These are phyloP conservation scores for Petrocephalus zakoni DNA, from an alignment of 2,113 vertebrate genomes.

Conservation along the genomic window DNA sequence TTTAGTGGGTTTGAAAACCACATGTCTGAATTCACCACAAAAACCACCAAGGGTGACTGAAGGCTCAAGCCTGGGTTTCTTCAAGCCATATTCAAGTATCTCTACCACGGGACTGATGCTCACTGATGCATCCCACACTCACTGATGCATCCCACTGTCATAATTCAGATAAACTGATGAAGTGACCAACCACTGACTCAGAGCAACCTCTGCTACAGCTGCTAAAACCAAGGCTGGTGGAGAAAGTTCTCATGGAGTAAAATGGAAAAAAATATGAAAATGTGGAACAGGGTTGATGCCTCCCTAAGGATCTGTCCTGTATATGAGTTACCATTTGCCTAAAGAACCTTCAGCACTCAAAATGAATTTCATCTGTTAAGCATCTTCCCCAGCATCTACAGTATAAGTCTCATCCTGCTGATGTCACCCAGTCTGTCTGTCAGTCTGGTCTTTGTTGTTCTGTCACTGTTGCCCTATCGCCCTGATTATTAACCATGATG, in stretches of 20 bases:
- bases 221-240: constrained; percentile 11
- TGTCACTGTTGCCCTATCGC: neutral
- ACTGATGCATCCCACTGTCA: neutral
- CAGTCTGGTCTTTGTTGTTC: neutral
- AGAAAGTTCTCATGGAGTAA: neutral
- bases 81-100: neutral
- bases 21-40: constrained; percentile 9
- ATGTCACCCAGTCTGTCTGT: neutral
- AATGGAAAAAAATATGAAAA: constrained; percentile 9
- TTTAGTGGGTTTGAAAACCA: constrained; percentile 18
- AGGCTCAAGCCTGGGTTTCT: neutral
- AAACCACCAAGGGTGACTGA: constrained; percentile 13
- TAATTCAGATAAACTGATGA: neutral
- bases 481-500: neutral
- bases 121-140: neutral
- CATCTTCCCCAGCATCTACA: neutral
- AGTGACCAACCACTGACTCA: neutral
- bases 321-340: constrained; percentile 19
- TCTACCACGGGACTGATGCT: neutral
- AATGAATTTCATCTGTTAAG: constrained; percentile 10
- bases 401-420: neutral
- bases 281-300: constrained; percentile 17
- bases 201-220: neutral
- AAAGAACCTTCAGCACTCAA: constrained; percentile 19
- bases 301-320: constrained; percentile 24